Base-by-base conservation (phyloP, 2,797 vertebrate species). In the Zonotrichia albicollis region DNA sequence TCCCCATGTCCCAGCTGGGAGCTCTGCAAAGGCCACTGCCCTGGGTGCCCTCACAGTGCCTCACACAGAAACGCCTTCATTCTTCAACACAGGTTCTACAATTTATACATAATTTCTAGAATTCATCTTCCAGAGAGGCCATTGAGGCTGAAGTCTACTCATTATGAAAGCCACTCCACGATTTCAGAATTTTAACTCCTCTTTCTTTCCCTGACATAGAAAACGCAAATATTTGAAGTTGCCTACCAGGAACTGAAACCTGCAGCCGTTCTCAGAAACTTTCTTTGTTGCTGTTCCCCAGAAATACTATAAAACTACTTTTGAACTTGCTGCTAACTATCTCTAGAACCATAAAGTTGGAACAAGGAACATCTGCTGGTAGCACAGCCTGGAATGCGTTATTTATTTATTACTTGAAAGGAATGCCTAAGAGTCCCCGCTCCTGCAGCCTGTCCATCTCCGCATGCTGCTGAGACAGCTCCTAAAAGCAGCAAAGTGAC, bases 351-450 rank as follows among this genome's bases (percentile, higher is more conserved):
- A 21, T 82, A 76, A 87, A 14, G 36, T 9, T 29, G 36, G 50
- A 93, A 36, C n/a, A 87, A 57, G 0, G 0, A 88, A 67, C 75
- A 90, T 74, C 84, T 89, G 87, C 75, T 75, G 32, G 50, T 71
- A 65, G 54, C 22, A 38, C 43, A 77, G 53, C 57, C 64, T 46
- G 27, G 78, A 79, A 57, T 16, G 19, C 27, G 84, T 91, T 84
- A 89, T 62, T 85, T 89, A 86, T 60, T 87, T 76, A 92, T 88
- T 70, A 14, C 58, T 46, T 46, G 65, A 89, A 92, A 77, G 17
- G 73, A 87, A 91, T 40, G 51, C 10, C 6, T 46, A 83, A 74
- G 34, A 91, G 71, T 6, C n/a, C 57, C 25, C 42, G 16, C 34
- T 65, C 42, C 50, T 55, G 11, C 34, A 75, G 30, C 8, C 46